Percentiles rank a stretch among this genome's conserved stretches.
Evolutionary conservation across 2,797 vertebrate species (phyloP).

Genomic region (Centroberyx gerrardi): DNA sequence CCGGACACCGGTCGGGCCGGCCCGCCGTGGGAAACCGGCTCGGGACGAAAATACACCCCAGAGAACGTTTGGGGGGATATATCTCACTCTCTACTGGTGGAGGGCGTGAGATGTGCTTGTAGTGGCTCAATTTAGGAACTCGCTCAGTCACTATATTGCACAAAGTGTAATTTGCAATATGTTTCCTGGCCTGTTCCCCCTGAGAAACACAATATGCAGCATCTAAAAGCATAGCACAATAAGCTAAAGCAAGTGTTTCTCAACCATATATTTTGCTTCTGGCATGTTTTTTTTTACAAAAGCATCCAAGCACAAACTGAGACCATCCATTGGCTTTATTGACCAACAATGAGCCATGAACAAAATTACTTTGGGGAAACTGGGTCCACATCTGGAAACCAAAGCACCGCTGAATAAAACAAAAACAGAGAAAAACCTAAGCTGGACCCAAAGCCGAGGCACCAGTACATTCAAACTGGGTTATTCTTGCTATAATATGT

Average conservation of each 20-base stretch:
- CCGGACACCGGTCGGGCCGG: constrained; percentile 68
- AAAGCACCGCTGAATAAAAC: constrained; percentile 32
- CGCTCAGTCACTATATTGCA: constrained; percentile 41
- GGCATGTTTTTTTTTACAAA: not conserved
- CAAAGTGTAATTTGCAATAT: constrained; percentile 50
- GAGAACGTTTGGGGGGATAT: constrained; percentile 43
- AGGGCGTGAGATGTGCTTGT: constrained; percentile 25
- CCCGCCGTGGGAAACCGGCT: constrained; percentile 68
- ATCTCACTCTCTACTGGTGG: constrained; percentile 21
- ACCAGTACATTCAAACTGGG: constrained; percentile 47
- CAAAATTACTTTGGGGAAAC: constrained; percentile 55
- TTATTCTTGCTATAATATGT: constrained; percentile 18
- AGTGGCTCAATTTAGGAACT: constrained; percentile 49
- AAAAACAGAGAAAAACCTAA: constrained; percentile 23
- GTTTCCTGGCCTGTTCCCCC: constrained; percentile 51
- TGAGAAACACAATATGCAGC: constrained; percentile 56
- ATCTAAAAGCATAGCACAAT: constrained; percentile 42
- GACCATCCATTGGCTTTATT: constrained; percentile 23
- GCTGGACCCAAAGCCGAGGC: constrained; percentile 43
- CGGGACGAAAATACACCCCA: constrained; percentile 59
- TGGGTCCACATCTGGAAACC: not conserved
- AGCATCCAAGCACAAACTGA: not conserved
- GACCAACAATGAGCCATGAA: constrained; percentile 23
- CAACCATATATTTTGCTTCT: constrained; percentile 35
- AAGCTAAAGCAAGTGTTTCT: constrained; percentile 62